These are phyloP conservation scores for Geothlypis trichas DNA, from an alignment of 2,113 vertebrate genomes.

Conservation along the genomic window DNA sequence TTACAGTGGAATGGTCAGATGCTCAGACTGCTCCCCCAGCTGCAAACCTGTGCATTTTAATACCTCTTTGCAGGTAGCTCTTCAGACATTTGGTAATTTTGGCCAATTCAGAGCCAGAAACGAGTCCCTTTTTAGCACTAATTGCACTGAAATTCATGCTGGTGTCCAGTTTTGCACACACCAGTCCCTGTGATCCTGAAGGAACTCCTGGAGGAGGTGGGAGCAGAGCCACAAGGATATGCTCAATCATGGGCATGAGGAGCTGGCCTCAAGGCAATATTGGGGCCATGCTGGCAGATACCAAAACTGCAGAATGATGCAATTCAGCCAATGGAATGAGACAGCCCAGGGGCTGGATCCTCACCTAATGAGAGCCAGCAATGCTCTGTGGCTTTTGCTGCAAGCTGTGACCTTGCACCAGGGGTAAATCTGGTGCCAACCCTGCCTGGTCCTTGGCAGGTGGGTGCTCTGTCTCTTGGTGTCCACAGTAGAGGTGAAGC, in stretches of 20 bases:
- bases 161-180: not conserved
- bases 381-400: not conserved
- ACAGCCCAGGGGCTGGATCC: not conserved
- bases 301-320: not conserved
- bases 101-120: not conserved
- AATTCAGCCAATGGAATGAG: not conserved
- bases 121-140: not conserved
- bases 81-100: not conserved
- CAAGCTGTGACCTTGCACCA: not conserved
- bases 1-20: not conserved
- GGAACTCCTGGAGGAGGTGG: not conserved
- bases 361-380: not conserved
- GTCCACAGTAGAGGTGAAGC: not conserved
- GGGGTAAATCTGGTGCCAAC: not conserved
- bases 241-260: fast-evolving
- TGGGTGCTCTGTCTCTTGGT: not conserved
- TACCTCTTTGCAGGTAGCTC: not conserved
- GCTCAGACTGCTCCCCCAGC: not conserved
- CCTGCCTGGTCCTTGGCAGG: not conserved
- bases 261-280: fast-evolving
- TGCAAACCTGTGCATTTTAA: not conserved
- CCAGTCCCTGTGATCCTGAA: not conserved
- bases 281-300: not conserved
- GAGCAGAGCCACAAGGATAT: not conserved
- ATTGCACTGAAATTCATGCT: not conserved